A percentile compares a stretch with the other conserved stretches of the same genome.
Conservation (phyloP, 2,113 vertebrate species). For the Echinops telfairi region DNA sequence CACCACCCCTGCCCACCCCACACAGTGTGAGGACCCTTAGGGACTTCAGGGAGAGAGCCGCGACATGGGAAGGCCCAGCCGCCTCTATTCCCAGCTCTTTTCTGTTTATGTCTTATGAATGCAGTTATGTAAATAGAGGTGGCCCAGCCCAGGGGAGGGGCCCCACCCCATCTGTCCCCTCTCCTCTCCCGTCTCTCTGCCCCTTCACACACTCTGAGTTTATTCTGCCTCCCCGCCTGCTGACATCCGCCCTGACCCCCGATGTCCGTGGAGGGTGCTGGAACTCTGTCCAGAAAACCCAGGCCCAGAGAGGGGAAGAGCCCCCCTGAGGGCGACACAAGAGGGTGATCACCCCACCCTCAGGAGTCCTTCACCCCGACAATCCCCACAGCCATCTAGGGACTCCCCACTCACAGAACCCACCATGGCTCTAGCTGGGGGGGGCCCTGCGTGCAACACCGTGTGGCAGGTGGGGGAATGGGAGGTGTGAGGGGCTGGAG, state of each 20-base stretch:
- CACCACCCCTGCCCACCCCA: not conserved
- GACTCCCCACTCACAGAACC: not conserved
- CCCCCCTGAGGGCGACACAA: fast-evolving
- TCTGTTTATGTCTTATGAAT: conserved; percentile 12
- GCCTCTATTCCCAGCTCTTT: not conserved
- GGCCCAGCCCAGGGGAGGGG: not conserved
- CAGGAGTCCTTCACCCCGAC: not conserved
- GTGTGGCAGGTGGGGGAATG: too few species aligned
- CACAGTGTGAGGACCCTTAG: not conserved
- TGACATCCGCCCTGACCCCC: too few species aligned
- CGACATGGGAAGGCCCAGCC: conserved; percentile 37
- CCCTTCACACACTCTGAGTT: too few species aligned
- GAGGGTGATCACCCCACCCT: not conserved
- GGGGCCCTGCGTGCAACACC: too few species aligned
- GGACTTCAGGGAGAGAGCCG: not conserved
- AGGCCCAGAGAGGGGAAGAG: fast-evolving
- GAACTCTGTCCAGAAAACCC: too few species aligned
- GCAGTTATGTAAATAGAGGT: not conserved
- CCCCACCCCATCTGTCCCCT: too few species aligned
- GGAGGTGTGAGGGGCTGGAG: not conserved
- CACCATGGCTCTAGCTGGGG: too few species aligned
- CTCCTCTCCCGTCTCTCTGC: too few species aligned
- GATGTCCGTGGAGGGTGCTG: fast-evolving
- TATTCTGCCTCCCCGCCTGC: not conserved
- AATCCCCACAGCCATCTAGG: too few species aligned